Evolutionary conservation across 1,140 invertebrate genomes (phyloP), one percentile per base, ranked within the genome.

Genomic region (Zaprionus taronus): DNA sequence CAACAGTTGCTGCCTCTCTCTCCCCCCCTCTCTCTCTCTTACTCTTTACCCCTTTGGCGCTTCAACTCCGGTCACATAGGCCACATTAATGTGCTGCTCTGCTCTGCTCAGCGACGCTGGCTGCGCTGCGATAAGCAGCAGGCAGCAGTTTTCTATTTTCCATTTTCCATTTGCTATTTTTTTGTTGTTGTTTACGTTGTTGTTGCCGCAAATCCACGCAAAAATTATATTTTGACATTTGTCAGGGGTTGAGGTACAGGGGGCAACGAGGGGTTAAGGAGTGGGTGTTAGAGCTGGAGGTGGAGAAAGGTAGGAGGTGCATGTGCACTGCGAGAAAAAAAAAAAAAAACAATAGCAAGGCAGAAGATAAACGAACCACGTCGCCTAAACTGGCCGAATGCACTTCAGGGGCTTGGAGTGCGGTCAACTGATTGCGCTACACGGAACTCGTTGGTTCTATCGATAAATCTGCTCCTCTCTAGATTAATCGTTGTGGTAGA

Each of bases 141-240:
- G 72, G 73, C 80, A 79, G 80, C 83, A 87, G 57, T 58, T 31
- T 79, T 58, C 55, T 66, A 53, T 80, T 61, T 41, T 64, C 26
- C 64, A 76, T 76, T 72, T 58, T 28, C 41, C 12, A n/a, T 44
- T 73, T 73, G 47, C 61, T 49, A 38, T 57, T 49, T 31, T 31
- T 55, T 56, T 47, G 41, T 26, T 47, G 22, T 31, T 56, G 41
- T 44, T 70, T 34, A 62, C 70, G 63, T 74, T 81, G 58, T 24
- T 77, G 69, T 64, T 38, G 66, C 82, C 73, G 75, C 79, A 89
- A 87, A 87, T 87, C 84, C 84, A 87, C 84, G 84, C 84, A 89
- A 79, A 87, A 89, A 89, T 89, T 89, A 81, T 89, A 89, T 89
- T 89, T 89, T 89, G 85, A 84, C 84, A 62, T 76, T 89, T 90